Percentiles rank a stretch among this genome's conserved stretches.
These are phyloP conservation scores for Platysteira castanea DNA, from an alignment of 2,113 vertebrate genomes.

Conservation along the genomic window DNA sequence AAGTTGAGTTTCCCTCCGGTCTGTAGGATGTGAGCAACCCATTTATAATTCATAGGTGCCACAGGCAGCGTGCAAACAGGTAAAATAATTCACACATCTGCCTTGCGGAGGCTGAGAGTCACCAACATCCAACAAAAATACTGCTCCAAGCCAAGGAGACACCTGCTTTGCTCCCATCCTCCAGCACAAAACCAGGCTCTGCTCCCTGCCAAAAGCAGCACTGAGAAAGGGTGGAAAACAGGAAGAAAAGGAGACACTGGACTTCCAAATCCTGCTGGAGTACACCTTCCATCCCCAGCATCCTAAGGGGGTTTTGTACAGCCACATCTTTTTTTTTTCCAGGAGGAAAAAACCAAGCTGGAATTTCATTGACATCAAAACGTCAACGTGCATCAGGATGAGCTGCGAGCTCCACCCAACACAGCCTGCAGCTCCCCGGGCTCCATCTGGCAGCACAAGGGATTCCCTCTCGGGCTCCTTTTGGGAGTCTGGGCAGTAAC, in stretches of 20 bases:
- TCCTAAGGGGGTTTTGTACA: neutral
- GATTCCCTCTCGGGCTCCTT: neutral
- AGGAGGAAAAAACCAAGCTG: rapidly evolving
- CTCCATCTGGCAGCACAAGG: neutral
- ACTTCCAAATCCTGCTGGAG: neutral
- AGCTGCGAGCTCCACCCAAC: neutral
- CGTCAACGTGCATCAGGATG: neutral
- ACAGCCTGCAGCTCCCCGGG: neutral
- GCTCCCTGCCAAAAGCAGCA: rapidly evolving
- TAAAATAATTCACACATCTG: neutral
- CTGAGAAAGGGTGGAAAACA: neutral
- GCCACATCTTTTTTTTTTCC: too few relatives aligned
- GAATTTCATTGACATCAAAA: neutral
- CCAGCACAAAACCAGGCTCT: neutral
- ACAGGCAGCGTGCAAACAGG: neutral
- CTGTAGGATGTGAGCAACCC: neutral
- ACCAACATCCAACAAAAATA: neutral
- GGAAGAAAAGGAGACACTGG: neutral
- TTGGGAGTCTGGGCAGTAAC: neutral
- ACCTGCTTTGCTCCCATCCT: neutral
- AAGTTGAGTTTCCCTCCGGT: neutral
- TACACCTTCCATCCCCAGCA: rapidly evolving
- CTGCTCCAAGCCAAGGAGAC: rapidly evolving
- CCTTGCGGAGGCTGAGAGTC: neutral
- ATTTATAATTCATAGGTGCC: neutral